Evolutionary conservation across 2,888 invertebrate species (phyloP), one percentile per base, ranked within the genome.

Genomic region (Creontiades dilutus): DNA sequence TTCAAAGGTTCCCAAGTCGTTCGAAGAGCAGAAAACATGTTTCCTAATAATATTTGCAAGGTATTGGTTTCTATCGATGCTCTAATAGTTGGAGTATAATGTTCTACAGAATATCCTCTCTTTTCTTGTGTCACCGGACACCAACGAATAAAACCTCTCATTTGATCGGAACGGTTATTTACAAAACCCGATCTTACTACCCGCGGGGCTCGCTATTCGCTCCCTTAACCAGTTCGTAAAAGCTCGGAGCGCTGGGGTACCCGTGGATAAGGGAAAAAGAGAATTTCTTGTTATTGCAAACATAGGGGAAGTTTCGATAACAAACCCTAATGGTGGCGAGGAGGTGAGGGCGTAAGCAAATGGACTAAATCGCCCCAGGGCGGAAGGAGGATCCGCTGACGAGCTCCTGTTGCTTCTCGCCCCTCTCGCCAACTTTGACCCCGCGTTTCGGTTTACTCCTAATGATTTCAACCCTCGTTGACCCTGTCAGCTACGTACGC

Each of bases 361-460:
- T 75, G 23, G 75, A 75, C 75, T 75, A 75, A 75, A 75, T 12
- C 75, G 75, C 75, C 75, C 75, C 1, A 75, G 75, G 75, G 75
- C 75, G 12, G 28, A 75, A 23, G 75, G 75, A 28, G 75, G 19
- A 75, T 75, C 61, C 19, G 61, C n/a, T 19, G 19, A 19, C n/a
- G 61, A 19, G 19, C n/a, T n/a, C 28, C 75, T 75, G 27, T 28
- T 28, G 75, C 28, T 75, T 75, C 75, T 75, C 3, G 11, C 52
- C 52, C 52, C 52, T 52, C 52, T 7, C 52, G 11, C 1, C 52
- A 52, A 12, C 3, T 52, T 52, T 52, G 52, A 52, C 52, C 52
- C 52, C 52, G 16, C 52, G 13, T 52, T 16, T 52, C 52, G 11
- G 52, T 16, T 52, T 52, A 52, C 52, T 13, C 52, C 5, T 14